A percentile compares a stretch with the other conserved stretches of the same genome.
These are phyloP conservation scores for Syngnathus floridae DNA, from an alignment of 2,113 vertebrate species.

Conservation along the genomic window DNA sequence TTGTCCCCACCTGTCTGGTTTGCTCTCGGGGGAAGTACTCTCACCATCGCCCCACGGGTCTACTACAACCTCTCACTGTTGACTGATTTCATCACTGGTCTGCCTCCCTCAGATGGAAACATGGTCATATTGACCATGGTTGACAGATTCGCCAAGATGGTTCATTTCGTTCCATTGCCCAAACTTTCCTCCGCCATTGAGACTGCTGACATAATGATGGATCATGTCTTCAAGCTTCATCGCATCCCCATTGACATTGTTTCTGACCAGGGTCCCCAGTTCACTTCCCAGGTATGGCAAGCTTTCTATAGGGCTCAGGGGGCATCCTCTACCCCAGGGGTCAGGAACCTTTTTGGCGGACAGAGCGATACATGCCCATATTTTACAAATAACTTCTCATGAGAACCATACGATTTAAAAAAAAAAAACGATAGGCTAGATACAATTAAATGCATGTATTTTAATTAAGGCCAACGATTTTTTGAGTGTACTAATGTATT, in stretches of 20 bases:
- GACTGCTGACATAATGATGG: neutral
- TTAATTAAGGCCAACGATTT: too few relatives aligned
- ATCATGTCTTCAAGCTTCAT: neutral
- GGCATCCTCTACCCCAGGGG: neutral
- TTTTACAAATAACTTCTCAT: too few relatives aligned
- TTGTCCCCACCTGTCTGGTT: too few relatives aligned
- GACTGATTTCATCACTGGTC: neutral
- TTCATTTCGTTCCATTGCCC: neutral
- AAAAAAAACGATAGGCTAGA: too few relatives aligned
- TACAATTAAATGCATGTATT: too few relatives aligned
- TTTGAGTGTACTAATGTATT: too few relatives aligned
- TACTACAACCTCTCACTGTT: conserved; percentile 17
- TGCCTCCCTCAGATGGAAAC: neutral
- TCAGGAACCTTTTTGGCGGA: too few relatives aligned
- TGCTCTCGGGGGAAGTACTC: too few relatives aligned
- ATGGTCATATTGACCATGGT: neutral
- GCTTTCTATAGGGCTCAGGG: neutral
- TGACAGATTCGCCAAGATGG: neutral
- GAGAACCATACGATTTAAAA: too few relatives aligned
- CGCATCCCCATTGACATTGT: neutral
- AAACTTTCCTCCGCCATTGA: neutral
- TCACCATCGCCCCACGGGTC: neutral
- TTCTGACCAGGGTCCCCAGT: neutral
- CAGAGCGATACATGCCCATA: too few relatives aligned
- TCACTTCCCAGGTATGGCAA: neutral